A percentile compares a stretch with the other conserved stretches of the same genome.
Conservation (phyloP, 1,140 invertebrate genomes). For the Bombyx mandarina region DNA sequence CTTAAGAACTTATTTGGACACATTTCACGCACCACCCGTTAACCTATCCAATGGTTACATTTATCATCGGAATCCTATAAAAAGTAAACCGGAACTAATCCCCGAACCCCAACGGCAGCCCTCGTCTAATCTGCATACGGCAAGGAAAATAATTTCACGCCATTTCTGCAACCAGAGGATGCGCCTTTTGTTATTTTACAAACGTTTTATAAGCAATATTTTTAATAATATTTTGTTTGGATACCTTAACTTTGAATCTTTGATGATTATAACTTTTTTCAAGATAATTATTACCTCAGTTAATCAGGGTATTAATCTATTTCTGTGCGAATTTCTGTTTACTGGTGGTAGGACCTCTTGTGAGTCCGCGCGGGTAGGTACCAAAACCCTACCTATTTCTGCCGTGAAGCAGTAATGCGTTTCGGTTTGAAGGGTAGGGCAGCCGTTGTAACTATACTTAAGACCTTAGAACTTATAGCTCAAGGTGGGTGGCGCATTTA, state of each 20-base stretch:
- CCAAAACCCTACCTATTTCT: too few relatives aligned
- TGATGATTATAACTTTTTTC: too few relatives aligned
- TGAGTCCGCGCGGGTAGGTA: too few relatives aligned
- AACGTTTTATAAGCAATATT: constrained; percentile 5
- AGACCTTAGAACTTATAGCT: too few relatives aligned
- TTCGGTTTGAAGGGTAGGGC: too few relatives aligned
- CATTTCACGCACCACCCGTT: constrained; percentile 64
- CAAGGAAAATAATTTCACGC: constrained; percentile 69
- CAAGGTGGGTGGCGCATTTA: too few relatives aligned
- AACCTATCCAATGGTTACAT: constrained; percentile 51
- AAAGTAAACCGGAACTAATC: constrained; percentile 69
- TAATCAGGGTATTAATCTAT: neutral
- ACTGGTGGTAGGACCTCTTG: too few relatives aligned
- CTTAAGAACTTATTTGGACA: constrained; percentile 56
- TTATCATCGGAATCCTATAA: constrained; percentile 70
- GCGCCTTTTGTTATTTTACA: constrained; percentile 30
- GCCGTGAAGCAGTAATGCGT: too few relatives aligned
- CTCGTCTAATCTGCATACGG: constrained; percentile 64
- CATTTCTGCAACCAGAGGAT: constrained; percentile 40
- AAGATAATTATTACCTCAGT: too few relatives aligned
- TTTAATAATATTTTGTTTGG: neutral
- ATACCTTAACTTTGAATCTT: too few relatives aligned
- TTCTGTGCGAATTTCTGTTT: neutral
- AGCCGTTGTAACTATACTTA: too few relatives aligned
- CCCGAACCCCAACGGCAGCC: constrained; percentile 31